Base-by-base conservation (phyloP, 1,140 invertebrate species). In the Platorchestia sp. region DNA sequence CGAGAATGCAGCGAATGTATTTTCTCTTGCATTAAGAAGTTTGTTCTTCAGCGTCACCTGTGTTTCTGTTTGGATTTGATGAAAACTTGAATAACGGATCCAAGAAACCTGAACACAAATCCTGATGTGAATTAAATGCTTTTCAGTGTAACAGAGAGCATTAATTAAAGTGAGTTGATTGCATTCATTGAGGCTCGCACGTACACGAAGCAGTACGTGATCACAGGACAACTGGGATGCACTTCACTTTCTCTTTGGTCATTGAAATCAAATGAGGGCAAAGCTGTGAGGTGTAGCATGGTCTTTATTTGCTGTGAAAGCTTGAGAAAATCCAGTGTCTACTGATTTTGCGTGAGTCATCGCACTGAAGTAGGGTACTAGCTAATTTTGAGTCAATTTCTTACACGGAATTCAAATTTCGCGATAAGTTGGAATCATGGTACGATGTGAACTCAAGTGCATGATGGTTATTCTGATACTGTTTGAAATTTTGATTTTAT, bases 211-310 rank as follows among this genome's bases (percentile, higher is more conserved):
- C 43, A 14, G 45, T 45, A 93, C 91, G 91, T 93, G 91, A 93
- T 93, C 91, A 6, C 45, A 44, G 43, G 91, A 93, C 91, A 93
- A 90, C 44, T 7, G 44, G 87, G 87, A 90, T 41, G 44, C 41
- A 27, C 87, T 90, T 90, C 87, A 90, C 87, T 90, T 90, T 90
- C 87, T 90, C 87, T 42, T 90, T 45, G 87, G 87, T 90, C 87
- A 90, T 90, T 90, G 87, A 90, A 44, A 90, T 45, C 42, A 44
- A 51, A 51, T 51, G 47, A 51, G 47, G 47, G 47, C 47, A 51
- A 75, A 22, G 59, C 59, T 75, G 59, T 36, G 59, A 75, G 59
- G 59, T 75, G 59, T 75, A 75, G 36, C 59, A 51, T 75, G 59
- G 7, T 36, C 27, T 75, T 75, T 75, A 75, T 75, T 75, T 75